Percentiles rank a stretch among this genome's conserved stretches.
Evolutionary conservation across 2,888 invertebrate species (phyloP).

Genomic region (Eristalis intricaria): DNA sequence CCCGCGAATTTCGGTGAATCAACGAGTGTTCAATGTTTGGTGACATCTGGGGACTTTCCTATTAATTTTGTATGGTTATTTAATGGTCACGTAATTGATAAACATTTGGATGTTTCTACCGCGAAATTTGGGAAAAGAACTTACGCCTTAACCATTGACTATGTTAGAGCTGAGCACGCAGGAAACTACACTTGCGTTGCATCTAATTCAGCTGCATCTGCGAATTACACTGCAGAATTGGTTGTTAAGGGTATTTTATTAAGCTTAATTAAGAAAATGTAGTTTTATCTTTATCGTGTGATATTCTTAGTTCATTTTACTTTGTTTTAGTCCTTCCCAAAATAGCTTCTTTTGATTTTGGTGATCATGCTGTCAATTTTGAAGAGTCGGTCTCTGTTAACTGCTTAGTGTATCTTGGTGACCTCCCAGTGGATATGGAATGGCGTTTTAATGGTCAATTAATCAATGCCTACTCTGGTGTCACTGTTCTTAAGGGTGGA

Average conservation of each 20-base stretch:
- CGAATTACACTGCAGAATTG: conserved; percentile 83
- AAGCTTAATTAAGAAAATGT: not conserved
- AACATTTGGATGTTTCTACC: conserved; percentile 81
- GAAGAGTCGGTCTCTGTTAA: conserved; percentile 83
- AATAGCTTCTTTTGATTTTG: conserved; percentile 85
- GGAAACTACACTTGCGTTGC: conserved; percentile 86
- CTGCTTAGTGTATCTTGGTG: conserved; percentile 83
- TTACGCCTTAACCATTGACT: conserved; percentile 85
- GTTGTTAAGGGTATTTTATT: conserved; percentile 82
- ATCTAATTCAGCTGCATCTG: conserved; percentile 84
- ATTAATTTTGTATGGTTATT: conserved; percentile 86
- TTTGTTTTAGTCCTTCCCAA: conserved; percentile 84
- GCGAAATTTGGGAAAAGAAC: conserved; percentile 82
- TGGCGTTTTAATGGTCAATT: conserved; percentile 84
- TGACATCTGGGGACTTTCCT: conserved; percentile 84
- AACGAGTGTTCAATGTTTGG: conserved; percentile 82
- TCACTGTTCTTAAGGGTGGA: conserved; percentile 80
- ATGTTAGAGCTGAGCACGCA: conserved; percentile 84
- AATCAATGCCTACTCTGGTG: conserved; percentile 73
- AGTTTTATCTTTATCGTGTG: not conserved
- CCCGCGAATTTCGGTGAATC: conserved; percentile 84
- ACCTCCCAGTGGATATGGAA: conserved; percentile 84
- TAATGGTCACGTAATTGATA: conserved; percentile 75
- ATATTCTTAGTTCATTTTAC: conserved; percentile 76
- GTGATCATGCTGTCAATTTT: conserved; percentile 78